A percentile compares a stretch with the other conserved stretches of the same genome.
phyloP scores from a whole-genome alignment of 1,140 invertebrate genomes.

The Rhagoletis pomonella region DNA sequence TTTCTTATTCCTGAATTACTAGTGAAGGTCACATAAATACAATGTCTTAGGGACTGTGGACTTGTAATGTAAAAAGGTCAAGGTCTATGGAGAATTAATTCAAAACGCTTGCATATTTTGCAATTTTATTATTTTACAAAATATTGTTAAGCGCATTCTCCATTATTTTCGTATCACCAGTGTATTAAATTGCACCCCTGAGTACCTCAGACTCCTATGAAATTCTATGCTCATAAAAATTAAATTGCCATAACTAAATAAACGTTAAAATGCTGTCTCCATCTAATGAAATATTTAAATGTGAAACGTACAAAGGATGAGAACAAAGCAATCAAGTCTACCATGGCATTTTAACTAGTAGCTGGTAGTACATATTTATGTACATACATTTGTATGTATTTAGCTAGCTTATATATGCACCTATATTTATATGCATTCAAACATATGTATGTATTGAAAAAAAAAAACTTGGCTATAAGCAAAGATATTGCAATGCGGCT shows the following conservation, averaged over 20 bases:
- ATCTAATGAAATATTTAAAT: slow-evolving; percentile 39
- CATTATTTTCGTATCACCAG: neutral
- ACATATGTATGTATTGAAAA: neutral
- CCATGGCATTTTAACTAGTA: neutral
- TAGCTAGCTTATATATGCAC: neutral
- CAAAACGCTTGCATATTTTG: no score
- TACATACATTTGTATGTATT: neutral
- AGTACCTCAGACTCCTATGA: neutral
- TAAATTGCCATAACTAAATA: slow-evolving; percentile 39
- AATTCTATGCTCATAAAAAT: neutral
- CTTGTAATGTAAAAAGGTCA: no score
- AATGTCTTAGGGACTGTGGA: no score
- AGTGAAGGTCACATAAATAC: no score
- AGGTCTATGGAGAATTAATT: no score
- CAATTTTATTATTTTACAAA: no score
- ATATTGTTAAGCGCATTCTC: no score
- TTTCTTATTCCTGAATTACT: no score
- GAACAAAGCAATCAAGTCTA: neutral
- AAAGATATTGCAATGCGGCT: slow-evolving; percentile 34
- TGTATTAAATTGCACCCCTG: neutral
- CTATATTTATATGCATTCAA: neutral
- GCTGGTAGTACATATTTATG: neutral
- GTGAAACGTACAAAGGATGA: neutral
- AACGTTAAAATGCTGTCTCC: slow-evolving; percentile 17
- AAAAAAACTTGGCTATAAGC: neutral